A percentile compares a stretch with the other conserved stretches of the same genome.
These are phyloP conservation scores for Smithornis capensis DNA, from an alignment of 2,113 vertebrate genomes.

Conservation along the genomic window DNA sequence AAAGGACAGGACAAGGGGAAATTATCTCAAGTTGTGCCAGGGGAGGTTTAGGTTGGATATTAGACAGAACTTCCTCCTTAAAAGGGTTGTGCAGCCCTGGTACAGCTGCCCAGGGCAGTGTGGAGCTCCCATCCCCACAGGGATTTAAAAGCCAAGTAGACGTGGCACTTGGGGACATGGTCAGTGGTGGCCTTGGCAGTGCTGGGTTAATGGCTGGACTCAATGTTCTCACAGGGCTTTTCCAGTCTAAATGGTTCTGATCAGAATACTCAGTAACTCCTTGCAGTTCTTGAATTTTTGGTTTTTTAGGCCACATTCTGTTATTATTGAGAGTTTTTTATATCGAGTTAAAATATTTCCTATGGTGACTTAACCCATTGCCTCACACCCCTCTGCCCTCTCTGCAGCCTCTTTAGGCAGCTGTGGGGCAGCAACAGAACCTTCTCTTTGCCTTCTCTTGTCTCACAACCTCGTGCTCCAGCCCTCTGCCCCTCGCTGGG, in stretches of 20 bases:
- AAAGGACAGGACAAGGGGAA: rapidly evolving
- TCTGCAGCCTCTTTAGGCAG: background rate
- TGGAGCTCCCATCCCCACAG: background rate
- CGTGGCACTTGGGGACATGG: background rate
- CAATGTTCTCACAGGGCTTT: background rate
- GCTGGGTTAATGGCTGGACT: background rate
- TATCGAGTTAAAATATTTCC: background rate
- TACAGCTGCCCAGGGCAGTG: background rate
- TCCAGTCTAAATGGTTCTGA: background rate
- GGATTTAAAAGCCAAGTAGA: background rate
- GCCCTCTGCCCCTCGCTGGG: background rate
- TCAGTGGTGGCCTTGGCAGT: background rate
- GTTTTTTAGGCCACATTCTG: background rate
- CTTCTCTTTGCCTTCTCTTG: background rate
- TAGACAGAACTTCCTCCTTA: background rate
- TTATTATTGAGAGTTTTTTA: background rate
- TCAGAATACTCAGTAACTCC: background rate
- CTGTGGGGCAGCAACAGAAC: background rate
- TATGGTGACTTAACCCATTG: background rate
- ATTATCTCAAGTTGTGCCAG: background rate
- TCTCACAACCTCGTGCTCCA: background rate
- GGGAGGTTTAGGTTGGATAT: background rate
- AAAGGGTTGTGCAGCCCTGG: background rate
- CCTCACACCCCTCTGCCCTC: background rate
- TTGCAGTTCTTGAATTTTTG: background rate